These are phyloP conservation scores for Zaprionus kolodkinae DNA, from an alignment of 1,140 invertebrate genomes.

Conservation along the genomic window DNA sequence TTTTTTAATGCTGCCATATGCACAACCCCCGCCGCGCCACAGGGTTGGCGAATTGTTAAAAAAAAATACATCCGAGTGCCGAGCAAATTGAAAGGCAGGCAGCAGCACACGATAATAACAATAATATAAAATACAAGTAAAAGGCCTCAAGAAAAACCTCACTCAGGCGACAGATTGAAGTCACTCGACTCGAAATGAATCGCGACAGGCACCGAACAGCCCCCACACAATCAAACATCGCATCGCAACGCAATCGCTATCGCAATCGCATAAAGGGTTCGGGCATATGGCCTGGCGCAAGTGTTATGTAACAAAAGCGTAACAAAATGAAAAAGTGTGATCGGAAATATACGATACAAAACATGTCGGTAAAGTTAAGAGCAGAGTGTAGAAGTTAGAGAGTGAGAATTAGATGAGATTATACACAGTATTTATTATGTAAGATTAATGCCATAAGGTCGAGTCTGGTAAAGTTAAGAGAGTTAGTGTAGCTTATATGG, in stretches of 20 bases:
- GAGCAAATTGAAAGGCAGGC: conserved; percentile 40
- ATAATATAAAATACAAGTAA: conserved; percentile 49
- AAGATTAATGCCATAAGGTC: not conserved
- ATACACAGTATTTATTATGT: not conserved
- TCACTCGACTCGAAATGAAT: conserved; percentile 83
- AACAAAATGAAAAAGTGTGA: not conserved
- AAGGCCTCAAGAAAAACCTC: conserved; percentile 71
- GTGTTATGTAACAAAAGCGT: conserved; percentile 9
- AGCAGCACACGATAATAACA: conserved; percentile 58
- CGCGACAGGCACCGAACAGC: conserved; percentile 75
- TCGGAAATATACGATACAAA: not conserved
- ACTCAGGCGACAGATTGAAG: conserved; percentile 82
- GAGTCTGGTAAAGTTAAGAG: not conserved
- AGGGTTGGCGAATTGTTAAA: conserved; percentile 65
- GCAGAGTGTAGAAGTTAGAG: not conserved
- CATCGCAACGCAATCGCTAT: conserved; percentile 49
- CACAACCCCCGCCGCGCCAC: conserved; percentile 66
- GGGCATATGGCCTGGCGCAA: not conserved
- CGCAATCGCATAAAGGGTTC: not conserved
- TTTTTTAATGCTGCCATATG: conserved; percentile 84
- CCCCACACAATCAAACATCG: conserved; percentile 73
- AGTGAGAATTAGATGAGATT: not conserved
- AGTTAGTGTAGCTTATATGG: no score
- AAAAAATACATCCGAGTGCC: conserved; percentile 43
- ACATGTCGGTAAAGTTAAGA: not conserved